Base-by-base conservation (phyloP, 2,113 vertebrate species). In the Dicrurus megarhynchus region DNA sequence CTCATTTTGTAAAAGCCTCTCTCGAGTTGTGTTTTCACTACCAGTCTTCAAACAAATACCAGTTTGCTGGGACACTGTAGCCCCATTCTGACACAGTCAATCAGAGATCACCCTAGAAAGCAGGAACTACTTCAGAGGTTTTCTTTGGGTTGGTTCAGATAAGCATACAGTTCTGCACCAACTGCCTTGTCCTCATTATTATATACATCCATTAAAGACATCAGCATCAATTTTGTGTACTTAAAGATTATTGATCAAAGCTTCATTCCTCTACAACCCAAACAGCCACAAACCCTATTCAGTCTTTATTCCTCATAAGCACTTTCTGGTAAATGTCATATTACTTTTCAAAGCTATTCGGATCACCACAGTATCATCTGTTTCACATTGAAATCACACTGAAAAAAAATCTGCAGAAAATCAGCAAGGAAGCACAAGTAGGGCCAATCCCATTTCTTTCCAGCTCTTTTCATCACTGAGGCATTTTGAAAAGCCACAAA, bases 331-430 rank as follows among this genome's bases (percentile, higher is more conserved):
- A 92, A 90, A 80, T 53, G 53, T 14, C 46, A 10, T 28, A 55
- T 5, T 63, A 84, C 60, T 94, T 91, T 84, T 76, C 74, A 82
- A 82, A 73, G 24, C 35, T 79, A 52, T 64, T 60, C 0, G 0
- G 67, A 93, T 87, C 30, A 87, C 75, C 32, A 65, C 46, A 49
- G 26, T 77, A 42, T 81, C 80, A 92, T 82, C 89, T 95, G 85
- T 75, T 89, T n/a, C 97, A 81, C 83, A 95, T 93, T 93, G 86
- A 96, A 93, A 93, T 93, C 55, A 91, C 9, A 50, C 68, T 74
- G 86, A 65, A 95, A 87, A 88, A 87, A 93, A 93, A 89, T 80
- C 68, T 84, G 85, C 94, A 97, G 74, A 74, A 95, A 97, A 97
- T 79, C 57, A 87, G 71, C 44, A 76, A 90, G 87, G 68, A 90